phyloP scores from a whole-genome alignment of 2,113 vertebrate genomes.

The Dicentrarchus labrax region DNA sequence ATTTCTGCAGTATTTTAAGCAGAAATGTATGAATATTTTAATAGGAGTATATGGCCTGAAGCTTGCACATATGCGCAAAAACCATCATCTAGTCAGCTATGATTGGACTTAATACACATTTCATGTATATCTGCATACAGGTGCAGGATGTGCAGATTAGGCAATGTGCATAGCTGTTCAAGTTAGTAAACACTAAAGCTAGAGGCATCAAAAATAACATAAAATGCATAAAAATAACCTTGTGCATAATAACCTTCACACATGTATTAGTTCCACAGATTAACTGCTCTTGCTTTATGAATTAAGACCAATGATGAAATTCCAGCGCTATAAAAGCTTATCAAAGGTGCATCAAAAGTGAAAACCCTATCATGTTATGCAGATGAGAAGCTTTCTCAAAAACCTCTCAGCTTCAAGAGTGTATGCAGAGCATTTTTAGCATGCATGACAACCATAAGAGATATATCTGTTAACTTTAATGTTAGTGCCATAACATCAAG shows the following conservation, averaged over 20 bases:
- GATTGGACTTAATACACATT: not conserved
- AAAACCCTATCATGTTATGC: constrained; percentile 32
- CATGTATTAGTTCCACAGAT: constrained; percentile 8
- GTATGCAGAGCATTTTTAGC: not conserved
- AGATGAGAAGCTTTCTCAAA: not conserved
- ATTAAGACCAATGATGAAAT: constrained; percentile 24
- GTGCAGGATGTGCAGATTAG: not conserved
- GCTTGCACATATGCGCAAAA: constrained; percentile 9
- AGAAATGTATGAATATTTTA: constrained; percentile 38
- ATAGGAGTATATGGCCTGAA: constrained; percentile 3
- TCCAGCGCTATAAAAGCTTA: constrained; percentile 20
- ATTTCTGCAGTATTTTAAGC: constrained; percentile 32
- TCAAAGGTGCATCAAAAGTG: constrained; percentile 31
- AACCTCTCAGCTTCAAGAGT: not conserved
- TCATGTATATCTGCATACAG: not conserved
- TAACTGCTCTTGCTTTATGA: constrained; percentile 21
- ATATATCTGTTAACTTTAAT: not conserved
- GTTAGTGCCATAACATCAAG: not conserved
- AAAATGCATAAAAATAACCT: constrained; percentile 18
- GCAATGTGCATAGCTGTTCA: not conserved
- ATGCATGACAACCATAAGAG: not conserved
- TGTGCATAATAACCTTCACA: constrained; percentile 6
- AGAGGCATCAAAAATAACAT: not conserved
- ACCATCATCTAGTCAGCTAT: not conserved
- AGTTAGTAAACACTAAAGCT: not conserved